Evolutionary conservation across 2,797 vertebrate genomes (phyloP).

Genomic region (Mionectes olivaceus): DNA sequence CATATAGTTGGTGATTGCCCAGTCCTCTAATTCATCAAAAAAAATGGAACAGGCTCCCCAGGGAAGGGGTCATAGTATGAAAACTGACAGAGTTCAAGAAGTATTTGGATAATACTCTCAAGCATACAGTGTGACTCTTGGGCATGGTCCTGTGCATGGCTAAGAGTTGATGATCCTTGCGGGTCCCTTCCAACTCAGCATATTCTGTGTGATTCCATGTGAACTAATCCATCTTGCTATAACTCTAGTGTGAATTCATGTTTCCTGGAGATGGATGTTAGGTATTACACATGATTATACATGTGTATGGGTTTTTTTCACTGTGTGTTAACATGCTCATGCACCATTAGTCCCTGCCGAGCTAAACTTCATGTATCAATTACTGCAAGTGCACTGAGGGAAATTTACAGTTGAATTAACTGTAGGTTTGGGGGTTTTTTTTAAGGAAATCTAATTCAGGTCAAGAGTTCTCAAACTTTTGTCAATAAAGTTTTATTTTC

Average conservation of each 20-base stretch:
- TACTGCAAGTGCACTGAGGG: background rate
- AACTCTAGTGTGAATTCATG: background rate
- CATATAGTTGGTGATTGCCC: background rate
- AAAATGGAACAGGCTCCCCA: background rate
- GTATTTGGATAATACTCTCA: background rate
- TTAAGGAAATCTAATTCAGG: background rate
- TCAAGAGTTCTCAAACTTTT: background rate
- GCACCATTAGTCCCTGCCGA: background rate
- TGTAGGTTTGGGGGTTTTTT: background rate
- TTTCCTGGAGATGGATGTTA: background rate
- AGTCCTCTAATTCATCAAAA: background rate
- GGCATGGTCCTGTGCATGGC: background rate
- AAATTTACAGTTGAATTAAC: background rate
- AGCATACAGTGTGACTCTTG: background rate
- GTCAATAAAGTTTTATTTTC: background rate
- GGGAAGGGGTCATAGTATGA: background rate
- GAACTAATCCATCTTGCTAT: background rate
- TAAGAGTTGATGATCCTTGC: background rate
- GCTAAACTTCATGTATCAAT: background rate
- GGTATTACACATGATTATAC: background rate
- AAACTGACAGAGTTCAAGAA: background rate
- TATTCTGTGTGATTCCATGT: background rate
- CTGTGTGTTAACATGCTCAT: background rate
- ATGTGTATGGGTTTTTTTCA: background rate
- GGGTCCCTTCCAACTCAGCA: background rate